Evolutionary conservation across 1,140 invertebrate species (phyloP), one percentile per base, ranked within the genome.

Genomic region (Zaprionus davidi): DNA sequence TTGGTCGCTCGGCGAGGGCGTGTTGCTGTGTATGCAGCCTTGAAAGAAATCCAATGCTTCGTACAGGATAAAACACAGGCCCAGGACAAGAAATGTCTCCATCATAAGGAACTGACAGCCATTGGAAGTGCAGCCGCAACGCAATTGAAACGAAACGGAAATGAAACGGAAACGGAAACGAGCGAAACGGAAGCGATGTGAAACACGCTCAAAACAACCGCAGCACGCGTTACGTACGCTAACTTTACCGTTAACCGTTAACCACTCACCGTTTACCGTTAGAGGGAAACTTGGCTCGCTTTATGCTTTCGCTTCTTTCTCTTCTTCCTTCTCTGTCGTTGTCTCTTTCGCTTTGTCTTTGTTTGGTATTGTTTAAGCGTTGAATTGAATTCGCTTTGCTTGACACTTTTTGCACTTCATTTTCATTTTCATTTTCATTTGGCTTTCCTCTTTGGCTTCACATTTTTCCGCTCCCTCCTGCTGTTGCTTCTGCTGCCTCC

Each of bases 41-140:
- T 93, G 92, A 91, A 93, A 92, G 79, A 93, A 93, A 91, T 93
- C 92, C 90, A 93, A 92, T 90, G 92, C 92, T 90, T 93, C 92
- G 84, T 93, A 93, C 71, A 93, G 86, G 76, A 93, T 92, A 85
- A 93, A 93, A 92, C 92, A 93, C 82, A 93, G 84, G 77, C 92
- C 92, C 71, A 93, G 91, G 81, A 93, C 92, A 90, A 93, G 84
- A 85, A 93, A 93, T 92, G 92, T 93, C 91, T 93, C 92, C 92
- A 93, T 93, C 92, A 92, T 93, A 92, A 82, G 76, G 78, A 90
- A 79, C 79, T 87, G 73, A 80, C 71, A 87, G 86, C 91, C 87
- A 92, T 91, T 80, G 83, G 82, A 80, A 75, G 65, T 70, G 63
- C 57, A 78, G 75, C 69, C 78, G 69, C 28, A 59, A 55, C 60